These are phyloP conservation scores for Campaea margaritaria DNA, from an alignment of 2,888 invertebrate species.

Conservation along the genomic window DNA sequence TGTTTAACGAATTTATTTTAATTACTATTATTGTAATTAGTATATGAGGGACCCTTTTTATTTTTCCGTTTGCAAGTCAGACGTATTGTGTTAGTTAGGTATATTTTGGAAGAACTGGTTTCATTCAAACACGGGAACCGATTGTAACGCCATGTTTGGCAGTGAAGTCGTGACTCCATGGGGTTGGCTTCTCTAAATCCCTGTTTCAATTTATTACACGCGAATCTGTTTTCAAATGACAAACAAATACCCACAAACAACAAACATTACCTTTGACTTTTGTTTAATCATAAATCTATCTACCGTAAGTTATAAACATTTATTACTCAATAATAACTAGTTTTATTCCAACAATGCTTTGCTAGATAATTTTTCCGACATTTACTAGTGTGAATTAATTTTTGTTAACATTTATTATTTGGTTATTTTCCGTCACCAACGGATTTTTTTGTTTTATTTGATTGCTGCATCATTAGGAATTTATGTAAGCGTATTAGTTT, in stretches of 20 bases:
- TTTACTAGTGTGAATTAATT: neutral
- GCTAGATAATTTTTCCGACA: neutral
- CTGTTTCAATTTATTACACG: too few species aligned
- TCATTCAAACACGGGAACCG: too few species aligned
- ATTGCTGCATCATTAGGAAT: conserved; percentile 6
- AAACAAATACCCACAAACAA: neutral
- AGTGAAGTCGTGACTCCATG: too few species aligned
- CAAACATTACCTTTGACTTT: neutral
- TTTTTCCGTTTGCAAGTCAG: neutral
- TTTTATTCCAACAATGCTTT: neutral
- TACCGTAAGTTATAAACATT: neutral
- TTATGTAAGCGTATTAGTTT: neutral
- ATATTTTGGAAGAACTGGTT: neutral
- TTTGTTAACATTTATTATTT: too few species aligned
- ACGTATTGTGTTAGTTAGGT: neutral
- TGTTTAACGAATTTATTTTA: conserved; percentile 21
- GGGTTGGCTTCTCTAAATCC: neutral
- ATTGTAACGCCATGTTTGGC: too few species aligned
- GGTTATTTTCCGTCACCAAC: too few species aligned
- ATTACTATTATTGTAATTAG: neutral
- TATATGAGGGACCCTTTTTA: neutral
- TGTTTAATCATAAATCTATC: neutral
- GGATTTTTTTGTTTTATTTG: neutral
- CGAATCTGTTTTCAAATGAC: too few species aligned
- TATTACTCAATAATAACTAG: neutral